Evolutionary conservation across 2,888 invertebrate species (phyloP).

Genomic region (Aspidiotus destructor): DNA sequence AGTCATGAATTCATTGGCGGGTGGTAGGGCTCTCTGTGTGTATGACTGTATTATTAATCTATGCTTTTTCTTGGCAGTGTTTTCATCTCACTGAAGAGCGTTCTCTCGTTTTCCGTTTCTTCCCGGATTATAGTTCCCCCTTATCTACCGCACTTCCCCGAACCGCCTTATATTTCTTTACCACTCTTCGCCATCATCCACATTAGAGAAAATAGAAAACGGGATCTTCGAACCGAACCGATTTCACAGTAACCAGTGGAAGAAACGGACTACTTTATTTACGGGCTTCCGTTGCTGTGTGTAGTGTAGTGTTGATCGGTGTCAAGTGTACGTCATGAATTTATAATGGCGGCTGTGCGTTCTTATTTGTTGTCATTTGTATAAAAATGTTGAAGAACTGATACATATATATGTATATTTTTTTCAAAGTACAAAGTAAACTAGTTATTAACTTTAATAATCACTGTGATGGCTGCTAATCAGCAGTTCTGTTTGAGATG

Average conservation of each 20-base stretch:
- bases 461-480: slow-evolving; percentile 45
- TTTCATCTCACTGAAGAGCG: background rate
- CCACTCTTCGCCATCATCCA: background rate
- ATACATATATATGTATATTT: slow-evolving; percentile 11
- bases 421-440: slow-evolving; percentile 24
- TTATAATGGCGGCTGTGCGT: slow-evolving; percentile 34
- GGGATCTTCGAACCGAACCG: slow-evolving; percentile 30
- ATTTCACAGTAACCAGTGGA: slow-evolving; percentile 31
- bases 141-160: background rate
- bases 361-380: slow-evolving; percentile 28
- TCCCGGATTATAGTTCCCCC: background rate
- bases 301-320: slow-evolving; percentile 33
- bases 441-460: slow-evolving; percentile 11
- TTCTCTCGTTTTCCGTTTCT: background rate
- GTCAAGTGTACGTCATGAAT: slow-evolving; percentile 34
- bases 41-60: too few species aligned
- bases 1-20: too few species aligned
- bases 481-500: slow-evolving; percentile 90
- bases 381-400: background rate
- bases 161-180: background rate
- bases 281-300: slow-evolving; percentile 30
- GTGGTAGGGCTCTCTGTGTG: too few species aligned
- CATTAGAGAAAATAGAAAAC: slow-evolving; percentile 27
- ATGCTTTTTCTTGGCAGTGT: too few species aligned
- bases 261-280: slow-evolving; percentile 31